Percentiles rank a stretch among this genome's conserved stretches.
These are phyloP conservation scores for Pteronotus mesoamericanus DNA, from an alignment of 2,797 vertebrate species.

Conservation along the genomic window DNA sequence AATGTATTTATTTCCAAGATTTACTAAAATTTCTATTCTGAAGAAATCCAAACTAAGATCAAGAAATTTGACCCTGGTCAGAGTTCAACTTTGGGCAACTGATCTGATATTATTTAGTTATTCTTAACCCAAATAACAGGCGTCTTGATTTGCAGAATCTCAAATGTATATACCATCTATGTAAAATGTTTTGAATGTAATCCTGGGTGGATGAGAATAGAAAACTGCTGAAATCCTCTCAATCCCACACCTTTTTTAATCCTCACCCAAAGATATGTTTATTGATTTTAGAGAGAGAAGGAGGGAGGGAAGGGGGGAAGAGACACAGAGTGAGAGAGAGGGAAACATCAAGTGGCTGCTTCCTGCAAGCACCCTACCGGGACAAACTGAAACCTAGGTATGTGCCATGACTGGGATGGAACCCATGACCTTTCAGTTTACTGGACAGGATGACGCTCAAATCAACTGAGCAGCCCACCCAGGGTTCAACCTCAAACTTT, in stretches of 20 bases:
- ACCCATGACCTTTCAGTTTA: too few relatives aligned
- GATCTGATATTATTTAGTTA: conserved; percentile 6
- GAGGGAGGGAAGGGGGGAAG: too few relatives aligned
- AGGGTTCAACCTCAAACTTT: not conserved
- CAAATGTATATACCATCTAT: not conserved
- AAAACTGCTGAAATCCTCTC: conserved; percentile 32
- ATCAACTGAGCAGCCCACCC: too few relatives aligned
- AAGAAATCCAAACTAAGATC: conserved; percentile 44
- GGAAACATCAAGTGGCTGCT: too few relatives aligned
- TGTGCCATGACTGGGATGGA: too few relatives aligned
- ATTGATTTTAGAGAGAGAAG: too few relatives aligned
- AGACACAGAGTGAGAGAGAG: too few relatives aligned
- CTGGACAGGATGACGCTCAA: too few relatives aligned
- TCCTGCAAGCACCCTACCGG: too few relatives aligned
- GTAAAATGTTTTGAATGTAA: not conserved
- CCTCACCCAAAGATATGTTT: too few relatives aligned
- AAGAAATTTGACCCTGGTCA: not conserved
- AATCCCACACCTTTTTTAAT: not conserved
- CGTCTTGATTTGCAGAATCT: not conserved
- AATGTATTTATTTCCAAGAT: conserved; percentile 11
- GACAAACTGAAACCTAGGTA: too few relatives aligned
- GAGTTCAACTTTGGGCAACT: not conserved
- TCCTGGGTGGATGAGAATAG: not conserved
- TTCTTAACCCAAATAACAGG: not conserved
- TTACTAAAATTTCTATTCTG: conserved; percentile 44